Percentiles rank a stretch among this genome's conserved stretches.
Evolutionary conservation across 2,113 vertebrate species (phyloP).

Genomic region (Cyanoderma ruficeps): DNA sequence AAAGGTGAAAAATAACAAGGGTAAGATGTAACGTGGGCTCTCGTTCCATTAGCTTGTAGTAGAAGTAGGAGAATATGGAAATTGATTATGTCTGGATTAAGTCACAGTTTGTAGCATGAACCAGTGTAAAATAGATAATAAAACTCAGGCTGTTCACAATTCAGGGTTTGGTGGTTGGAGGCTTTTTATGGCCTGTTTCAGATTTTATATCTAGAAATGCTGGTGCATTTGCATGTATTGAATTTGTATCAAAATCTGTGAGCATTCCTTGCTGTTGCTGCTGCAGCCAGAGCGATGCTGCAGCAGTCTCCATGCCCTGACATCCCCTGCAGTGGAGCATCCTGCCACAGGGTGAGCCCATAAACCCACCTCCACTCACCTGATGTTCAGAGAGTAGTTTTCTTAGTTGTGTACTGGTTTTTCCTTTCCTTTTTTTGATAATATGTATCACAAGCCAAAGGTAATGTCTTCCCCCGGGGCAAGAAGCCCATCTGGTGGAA

Average conservation of each 20-base stretch:
- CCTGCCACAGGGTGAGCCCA: background rate
- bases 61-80: background rate
- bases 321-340: background rate
- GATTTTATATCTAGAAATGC: background rate
- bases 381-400: background rate
- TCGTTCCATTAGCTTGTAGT: background rate
- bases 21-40: background rate
- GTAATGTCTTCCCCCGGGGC: background rate
- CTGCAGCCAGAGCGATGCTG: background rate
- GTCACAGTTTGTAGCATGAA: background rate
- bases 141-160: background rate
- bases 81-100: background rate
- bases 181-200: background rate
- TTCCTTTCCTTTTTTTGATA: background rate
- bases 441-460: background rate
- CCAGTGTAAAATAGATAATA: background rate
- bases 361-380: background rate
- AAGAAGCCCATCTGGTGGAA: background rate
- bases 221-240: background rate
- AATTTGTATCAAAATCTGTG: background rate
- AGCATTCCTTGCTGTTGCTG: background rate
- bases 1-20: background rate
- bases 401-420: background rate
- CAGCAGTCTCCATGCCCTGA: background rate
- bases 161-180: background rate